These are phyloP conservation scores for Dreissena rostriformis DNA, from an alignment of 1,140 invertebrate genomes.

Conservation along the genomic window DNA sequence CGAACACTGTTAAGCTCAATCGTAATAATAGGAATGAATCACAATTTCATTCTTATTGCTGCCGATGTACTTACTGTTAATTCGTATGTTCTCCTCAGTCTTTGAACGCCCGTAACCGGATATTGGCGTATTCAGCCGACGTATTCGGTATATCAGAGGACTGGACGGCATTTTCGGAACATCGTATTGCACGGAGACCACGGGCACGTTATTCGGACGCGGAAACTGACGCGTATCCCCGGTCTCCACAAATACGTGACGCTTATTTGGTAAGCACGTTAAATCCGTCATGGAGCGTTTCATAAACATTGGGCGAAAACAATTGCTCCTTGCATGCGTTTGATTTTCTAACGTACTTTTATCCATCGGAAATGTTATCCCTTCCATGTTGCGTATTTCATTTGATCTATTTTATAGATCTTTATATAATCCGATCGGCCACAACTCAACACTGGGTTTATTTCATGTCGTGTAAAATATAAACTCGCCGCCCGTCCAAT, in stretches of 20 bases:
- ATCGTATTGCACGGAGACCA: constrained; percentile 52
- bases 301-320: constrained; percentile 24
- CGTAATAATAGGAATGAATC: no score
- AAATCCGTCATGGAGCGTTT: constrained; percentile 46
- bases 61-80: constrained; percentile 13
- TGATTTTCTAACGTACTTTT: background rate
- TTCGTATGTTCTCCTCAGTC: constrained; percentile 23
- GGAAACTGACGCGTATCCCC: constrained; percentile 13
- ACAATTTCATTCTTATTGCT: no score
- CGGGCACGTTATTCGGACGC: constrained; percentile 30
- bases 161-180: constrained; percentile 40
- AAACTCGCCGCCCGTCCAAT: background rate
- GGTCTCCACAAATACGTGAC: background rate
- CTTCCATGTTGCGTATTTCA: constrained; percentile 30
- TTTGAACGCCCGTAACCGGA: background rate
- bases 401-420: no score
- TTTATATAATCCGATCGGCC: background rate
- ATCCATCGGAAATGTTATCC: constrained; percentile 35
- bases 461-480: background rate
- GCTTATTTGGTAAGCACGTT: background rate
- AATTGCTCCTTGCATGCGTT: constrained; percentile 14
- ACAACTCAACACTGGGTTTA: background rate
- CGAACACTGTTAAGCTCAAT: no score
- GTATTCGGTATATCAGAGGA: constrained; percentile 43
- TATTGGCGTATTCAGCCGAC: constrained; percentile 11